These are phyloP conservation scores for Onychostruthus taczanowskii DNA, from an alignment of 2,113 vertebrate genomes.

Conservation along the genomic window DNA sequence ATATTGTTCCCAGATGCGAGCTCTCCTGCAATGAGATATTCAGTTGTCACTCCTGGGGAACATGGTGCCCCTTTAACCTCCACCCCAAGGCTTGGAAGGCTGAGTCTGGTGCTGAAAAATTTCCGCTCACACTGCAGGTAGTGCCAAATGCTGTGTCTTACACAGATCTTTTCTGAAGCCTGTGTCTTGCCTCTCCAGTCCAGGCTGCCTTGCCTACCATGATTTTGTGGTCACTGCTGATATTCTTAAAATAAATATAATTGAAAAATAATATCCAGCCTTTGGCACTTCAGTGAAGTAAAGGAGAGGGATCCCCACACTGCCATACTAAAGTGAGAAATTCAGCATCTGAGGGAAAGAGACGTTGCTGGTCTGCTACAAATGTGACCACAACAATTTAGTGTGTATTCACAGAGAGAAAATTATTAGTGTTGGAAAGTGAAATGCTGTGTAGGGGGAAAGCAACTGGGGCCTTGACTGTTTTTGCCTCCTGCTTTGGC, in stretches of 20 bases:
- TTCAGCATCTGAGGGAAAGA: background rate
- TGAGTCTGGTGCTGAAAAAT: constrained; percentile 8
- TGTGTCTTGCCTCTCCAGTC: background rate
- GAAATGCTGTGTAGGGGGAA: background rate
- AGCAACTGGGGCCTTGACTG: background rate
- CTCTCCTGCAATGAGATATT: constrained; percentile 47
- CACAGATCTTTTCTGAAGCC: background rate
- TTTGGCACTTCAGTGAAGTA: background rate
- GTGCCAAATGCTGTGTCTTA: background rate
- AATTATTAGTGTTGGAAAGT: constrained; percentile 23
- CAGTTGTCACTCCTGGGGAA: constrained; percentile 56
- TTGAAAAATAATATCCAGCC: background rate
- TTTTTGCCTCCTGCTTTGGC: constrained; percentile 11
- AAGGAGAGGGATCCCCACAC: background rate
- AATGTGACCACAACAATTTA: background rate
- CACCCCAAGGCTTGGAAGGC: background rate
- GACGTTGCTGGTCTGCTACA: background rate
- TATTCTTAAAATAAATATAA: background rate
- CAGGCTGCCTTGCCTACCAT: background rate
- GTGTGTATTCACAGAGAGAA: constrained; percentile 10
- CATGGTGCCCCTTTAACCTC: constrained; percentile 60
- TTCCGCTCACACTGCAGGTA: background rate
- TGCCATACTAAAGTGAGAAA: background rate
- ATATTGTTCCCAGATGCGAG: constrained; percentile 71
- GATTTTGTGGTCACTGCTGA: background rate